Base-by-base conservation (phyloP, 2,797 vertebrate species). In the Heteromormyrus szaboi region DNA sequence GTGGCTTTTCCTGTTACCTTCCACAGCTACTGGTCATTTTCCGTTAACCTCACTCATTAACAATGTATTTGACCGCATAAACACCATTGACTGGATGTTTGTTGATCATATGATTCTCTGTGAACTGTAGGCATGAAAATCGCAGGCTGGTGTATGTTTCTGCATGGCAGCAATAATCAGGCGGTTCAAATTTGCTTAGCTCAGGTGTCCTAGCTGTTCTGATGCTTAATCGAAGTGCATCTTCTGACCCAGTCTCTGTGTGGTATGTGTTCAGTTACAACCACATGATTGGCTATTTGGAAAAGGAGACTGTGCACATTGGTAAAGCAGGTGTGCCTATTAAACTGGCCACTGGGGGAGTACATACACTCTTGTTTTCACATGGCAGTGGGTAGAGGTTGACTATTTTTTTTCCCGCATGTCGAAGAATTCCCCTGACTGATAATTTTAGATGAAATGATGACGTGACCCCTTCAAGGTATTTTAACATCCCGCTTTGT, bases 401-500 rank as follows among this genome's bases (percentile, higher is more conserved):
- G 81, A 22, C 3, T n/a, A 6, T 19, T 22, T 84, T 41, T 83
- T 46, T 46, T 41, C 19, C 0, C 1, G 3, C 25, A 4, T 29
- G 48, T 51, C 46, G 1, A 11, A 48, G 19, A 12, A 48, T 83
- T 72, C 29, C 37, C 29, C 65, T 72, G 29, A 37, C 29, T 72
- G 65, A 85, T 48, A 50, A 85, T 51, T 25, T 85, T 46, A 85
- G 48, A 48, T 48, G 81, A 85, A 51, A 85, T 85, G 12, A 85
- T 48, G 81, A 85, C 11, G 9, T 50, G 81, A 29, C 81, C 81
- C 81, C n/a, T 48, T 51, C 46, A 25, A 85, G n/a, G 17, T 25
- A 48, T 50, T 51, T 85, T 85, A 12, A 51, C n/a, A 85, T 85
- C n/a, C 46, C n/a, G 44, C 46, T 85, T 85, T 83, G 79, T 83